Percentiles rank a stretch among this genome's conserved stretches.
phyloP scores from a whole-genome alignment of 2,888 invertebrate genomes.

The Caenorhabditis panamensis region DNA sequence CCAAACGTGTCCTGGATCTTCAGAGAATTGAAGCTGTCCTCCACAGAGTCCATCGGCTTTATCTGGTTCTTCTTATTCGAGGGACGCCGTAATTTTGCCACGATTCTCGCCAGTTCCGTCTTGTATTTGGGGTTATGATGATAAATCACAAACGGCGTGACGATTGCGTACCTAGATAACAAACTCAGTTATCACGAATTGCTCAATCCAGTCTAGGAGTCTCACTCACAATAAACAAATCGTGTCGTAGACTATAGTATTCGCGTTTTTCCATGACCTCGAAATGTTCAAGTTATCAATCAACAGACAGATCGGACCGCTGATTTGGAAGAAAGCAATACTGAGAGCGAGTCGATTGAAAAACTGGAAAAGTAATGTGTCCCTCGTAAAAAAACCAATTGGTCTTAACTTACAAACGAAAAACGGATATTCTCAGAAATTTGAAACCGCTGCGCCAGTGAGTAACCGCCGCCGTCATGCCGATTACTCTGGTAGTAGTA shows the following conservation, averaged over 20 bases:
- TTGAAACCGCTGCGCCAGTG: slow-evolving; percentile 45
- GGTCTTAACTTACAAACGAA: slow-evolving; percentile 45
- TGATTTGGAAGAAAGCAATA: slow-evolving; percentile 53
- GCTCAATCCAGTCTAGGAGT: not conserved
- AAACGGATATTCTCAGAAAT: slow-evolving; percentile 55
- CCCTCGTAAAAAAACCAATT: not conserved
- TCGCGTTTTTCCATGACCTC: slow-evolving; percentile 51
- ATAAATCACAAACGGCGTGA: slow-evolving; percentile 52
- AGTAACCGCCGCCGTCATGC: slow-evolving; percentile 49
- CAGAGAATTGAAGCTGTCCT: slow-evolving; percentile 20
- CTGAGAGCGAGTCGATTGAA: slow-evolving; percentile 43
- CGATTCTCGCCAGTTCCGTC: slow-evolving; percentile 16
- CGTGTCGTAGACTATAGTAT: slow-evolving; percentile 48
- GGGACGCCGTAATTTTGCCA: slow-evolving; percentile 2
- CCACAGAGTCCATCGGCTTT: slow-evolving; percentile 22
- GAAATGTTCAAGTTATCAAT: slow-evolving; percentile 51
- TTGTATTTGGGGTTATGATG: slow-evolving; percentile 56
- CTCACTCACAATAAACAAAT: slow-evolving; percentile 35
- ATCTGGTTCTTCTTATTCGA: slow-evolving; percentile 17
- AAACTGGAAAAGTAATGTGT: too few species aligned
- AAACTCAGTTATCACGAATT: too few species aligned
- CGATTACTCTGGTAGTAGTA: slow-evolving; percentile 46
- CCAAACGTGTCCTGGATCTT: slow-evolving; percentile 53
- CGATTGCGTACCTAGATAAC: slow-evolving; percentile 49
- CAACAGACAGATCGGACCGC: slow-evolving; percentile 40